A percentile compares a stretch with the other conserved stretches of the same genome.
phyloP scores from a whole-genome alignment of 2,797 vertebrate genomes.

The Myripristis jacobus region DNA sequence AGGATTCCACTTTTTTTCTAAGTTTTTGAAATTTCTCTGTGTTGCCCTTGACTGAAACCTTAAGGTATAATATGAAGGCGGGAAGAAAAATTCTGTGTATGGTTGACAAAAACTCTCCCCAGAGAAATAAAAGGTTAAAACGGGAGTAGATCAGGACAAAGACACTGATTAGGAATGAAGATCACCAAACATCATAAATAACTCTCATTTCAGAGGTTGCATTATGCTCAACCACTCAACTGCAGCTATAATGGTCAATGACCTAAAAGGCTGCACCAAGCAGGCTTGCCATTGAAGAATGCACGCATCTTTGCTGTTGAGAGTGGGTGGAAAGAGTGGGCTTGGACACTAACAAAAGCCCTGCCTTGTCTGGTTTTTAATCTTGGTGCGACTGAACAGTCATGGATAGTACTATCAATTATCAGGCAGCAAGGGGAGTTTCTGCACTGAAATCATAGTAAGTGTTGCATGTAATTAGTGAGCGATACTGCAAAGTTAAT shows the following conservation, averaged over 20 bases:
- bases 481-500: no score
- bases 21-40: no score
- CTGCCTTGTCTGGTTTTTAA: background rate
- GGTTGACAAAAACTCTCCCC: background rate
- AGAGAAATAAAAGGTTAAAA: constrained; percentile 32
- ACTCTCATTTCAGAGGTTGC: constrained; percentile 51
- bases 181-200: constrained; percentile 47
- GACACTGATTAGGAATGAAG: constrained; percentile 53
- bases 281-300: constrained; percentile 35
- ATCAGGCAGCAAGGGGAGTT: background rate
- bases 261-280: constrained; percentile 42
- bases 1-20: no score
- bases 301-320: constrained; percentile 43
- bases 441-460: no score
- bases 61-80: background rate
- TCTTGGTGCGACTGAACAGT: background rate
- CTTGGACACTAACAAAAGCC: background rate
- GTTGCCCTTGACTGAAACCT: no score
- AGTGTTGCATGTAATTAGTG: no score
- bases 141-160: constrained; percentile 33
- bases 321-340: background rate
- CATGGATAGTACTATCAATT: no score
- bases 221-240: constrained; percentile 67
- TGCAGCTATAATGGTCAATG: constrained; percentile 57
- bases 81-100: background rate